phyloP scores from a whole-genome alignment of 2,888 invertebrate genomes.

The Nymphalis c-album region DNA sequence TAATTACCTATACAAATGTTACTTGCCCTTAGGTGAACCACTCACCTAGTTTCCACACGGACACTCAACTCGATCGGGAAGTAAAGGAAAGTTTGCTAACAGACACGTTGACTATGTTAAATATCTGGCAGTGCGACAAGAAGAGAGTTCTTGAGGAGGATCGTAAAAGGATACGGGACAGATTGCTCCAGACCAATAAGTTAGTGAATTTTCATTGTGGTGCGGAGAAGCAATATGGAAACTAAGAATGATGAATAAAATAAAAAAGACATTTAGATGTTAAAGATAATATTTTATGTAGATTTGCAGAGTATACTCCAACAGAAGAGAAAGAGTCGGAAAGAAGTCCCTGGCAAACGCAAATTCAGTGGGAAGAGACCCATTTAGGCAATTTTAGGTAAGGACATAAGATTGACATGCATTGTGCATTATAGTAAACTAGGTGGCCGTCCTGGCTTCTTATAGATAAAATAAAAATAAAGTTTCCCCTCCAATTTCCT shows the following conservation, averaged over 20 bases:
- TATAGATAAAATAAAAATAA: no score
- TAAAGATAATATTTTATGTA: constrained; percentile 37
- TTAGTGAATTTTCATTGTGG: constrained; percentile 47
- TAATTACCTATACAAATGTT: no score
- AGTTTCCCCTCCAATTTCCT: no score
- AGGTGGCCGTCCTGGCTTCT: no score
- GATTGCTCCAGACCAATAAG: constrained; percentile 84
- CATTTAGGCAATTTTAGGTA: constrained; percentile 87
- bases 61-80: constrained; percentile 91
- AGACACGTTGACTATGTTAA: constrained; percentile 90
- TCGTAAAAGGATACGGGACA: constrained; percentile 85
- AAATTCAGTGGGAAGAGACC: constrained; percentile 87
- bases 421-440: no score
- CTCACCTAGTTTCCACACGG: constrained; percentile 96
- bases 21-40: constrained; percentile 86
- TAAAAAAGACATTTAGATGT: constrained; percentile 61
- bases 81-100: constrained; percentile 90
- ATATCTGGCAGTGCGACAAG: constrained; percentile 88
- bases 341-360: constrained; percentile 80
- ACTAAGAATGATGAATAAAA: constrained; percentile 53
- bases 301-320: constrained; percentile 82
- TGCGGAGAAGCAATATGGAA: no score
- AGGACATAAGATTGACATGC: neutral
- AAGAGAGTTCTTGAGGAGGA: constrained; percentile 87
- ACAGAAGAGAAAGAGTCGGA: constrained; percentile 69